phyloP scores from a whole-genome alignment of 2,797 vertebrate genomes.

The Poeciliopsis paucimaculata region DNA sequence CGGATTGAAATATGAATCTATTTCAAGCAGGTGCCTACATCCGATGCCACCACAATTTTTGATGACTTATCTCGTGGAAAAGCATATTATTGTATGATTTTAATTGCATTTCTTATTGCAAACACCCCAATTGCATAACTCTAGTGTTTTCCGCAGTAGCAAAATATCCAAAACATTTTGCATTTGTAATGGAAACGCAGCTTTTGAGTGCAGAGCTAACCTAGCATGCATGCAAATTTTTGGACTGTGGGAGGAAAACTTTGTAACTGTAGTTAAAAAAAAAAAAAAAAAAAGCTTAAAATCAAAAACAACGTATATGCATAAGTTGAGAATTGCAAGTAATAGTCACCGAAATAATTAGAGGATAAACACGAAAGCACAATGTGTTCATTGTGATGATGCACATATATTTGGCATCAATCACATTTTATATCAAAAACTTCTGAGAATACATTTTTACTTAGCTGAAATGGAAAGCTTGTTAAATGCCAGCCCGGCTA shows the following conservation, averaged over 20 bases:
- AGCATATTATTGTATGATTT: no score
- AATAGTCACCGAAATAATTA: not conserved
- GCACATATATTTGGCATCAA: not conserved
- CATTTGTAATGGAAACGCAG: no score
- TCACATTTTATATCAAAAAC: not conserved
- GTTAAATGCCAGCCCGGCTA: not conserved
- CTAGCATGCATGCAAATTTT: not conserved
- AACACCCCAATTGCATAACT: no score
- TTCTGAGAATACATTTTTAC: not conserved
- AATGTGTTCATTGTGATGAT: not conserved
- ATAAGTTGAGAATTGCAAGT: not conserved
- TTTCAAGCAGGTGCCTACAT: no score
- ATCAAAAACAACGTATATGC: not conserved
- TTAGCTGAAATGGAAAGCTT: constrained; percentile 3
- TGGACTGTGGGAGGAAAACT: not conserved
- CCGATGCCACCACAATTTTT: no score
- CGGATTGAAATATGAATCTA: no score
- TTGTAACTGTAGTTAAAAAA: not conserved
- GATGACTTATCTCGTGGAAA: no score
- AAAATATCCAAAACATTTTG: no score
- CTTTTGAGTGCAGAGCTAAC: not conserved
- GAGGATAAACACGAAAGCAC: not conserved
- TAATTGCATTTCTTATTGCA: no score
- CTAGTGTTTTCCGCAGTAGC: no score
- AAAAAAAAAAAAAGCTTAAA: not conserved